Evolutionary conservation across 2,797 vertebrate genomes (phyloP).

Genomic region (Tadarida brasiliensis): DNA sequence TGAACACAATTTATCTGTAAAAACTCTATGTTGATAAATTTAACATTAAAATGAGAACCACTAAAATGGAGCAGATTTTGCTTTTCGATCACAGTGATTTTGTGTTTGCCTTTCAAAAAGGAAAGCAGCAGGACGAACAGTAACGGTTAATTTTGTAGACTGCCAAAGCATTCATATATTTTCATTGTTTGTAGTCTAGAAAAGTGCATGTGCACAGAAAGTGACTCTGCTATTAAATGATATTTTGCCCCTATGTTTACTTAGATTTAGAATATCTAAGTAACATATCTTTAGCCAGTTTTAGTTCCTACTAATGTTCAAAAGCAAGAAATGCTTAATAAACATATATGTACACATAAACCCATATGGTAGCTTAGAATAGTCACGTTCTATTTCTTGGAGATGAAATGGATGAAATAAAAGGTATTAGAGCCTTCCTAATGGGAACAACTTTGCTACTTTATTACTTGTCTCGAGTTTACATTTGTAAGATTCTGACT

Average conservation of each 20-base stretch:
- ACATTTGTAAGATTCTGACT: neutral
- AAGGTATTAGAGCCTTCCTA: neutral
- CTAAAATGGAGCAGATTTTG: constrained; percentile 36
- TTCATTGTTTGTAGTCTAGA: constrained; percentile 52
- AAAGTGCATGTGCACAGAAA: neutral
- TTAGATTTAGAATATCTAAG: constrained; percentile 43
- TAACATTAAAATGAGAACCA: constrained; percentile 40
- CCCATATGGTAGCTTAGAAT: neutral
- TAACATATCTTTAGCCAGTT: constrained; percentile 18
- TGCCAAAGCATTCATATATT: neutral
- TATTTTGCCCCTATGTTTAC: neutral
- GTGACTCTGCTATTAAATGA: constrained; percentile 13
- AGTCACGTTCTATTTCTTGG: constrained; percentile 32
- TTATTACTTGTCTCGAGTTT: constrained; percentile 18
- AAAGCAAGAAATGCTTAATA: constrained; percentile 32
- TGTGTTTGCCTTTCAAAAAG: constrained; percentile 59
- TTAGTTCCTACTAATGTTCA: constrained; percentile 22
- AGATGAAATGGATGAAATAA: neutral
- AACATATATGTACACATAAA: neutral
- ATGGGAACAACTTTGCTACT: neutral
- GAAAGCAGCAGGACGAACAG: constrained; percentile 37
- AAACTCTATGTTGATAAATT: constrained; percentile 57
- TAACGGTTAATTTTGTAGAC: constrained; percentile 45
- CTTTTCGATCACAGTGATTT: constrained; percentile 50
- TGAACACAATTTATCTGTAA: constrained; percentile 55